These are phyloP conservation scores for Melitaea athalia DNA, from an alignment of 2,888 invertebrate genomes.

Conservation along the genomic window DNA sequence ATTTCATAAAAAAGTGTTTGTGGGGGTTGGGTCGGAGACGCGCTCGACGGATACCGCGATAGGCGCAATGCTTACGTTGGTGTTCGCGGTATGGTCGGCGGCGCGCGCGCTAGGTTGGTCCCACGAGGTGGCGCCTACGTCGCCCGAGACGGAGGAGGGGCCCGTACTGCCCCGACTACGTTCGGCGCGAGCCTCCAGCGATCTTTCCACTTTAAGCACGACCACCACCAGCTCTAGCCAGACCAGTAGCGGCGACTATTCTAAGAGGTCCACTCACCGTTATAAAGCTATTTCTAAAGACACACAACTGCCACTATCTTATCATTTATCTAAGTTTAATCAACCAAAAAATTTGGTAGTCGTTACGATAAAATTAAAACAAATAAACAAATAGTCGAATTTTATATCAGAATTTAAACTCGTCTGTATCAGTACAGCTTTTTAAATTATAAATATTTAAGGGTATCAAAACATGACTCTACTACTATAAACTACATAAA, in stretches of 20 bases:
- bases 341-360: neutral
- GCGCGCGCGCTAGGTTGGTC: conserved; percentile 82
- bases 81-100: conserved; percentile 84
- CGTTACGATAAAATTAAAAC: neutral
- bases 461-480: no score
- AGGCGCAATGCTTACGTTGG: conserved; percentile 82
- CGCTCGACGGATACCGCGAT: conserved; percentile 61
- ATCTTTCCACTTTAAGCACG: conserved; percentile 76
- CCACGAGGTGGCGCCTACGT: conserved; percentile 56
- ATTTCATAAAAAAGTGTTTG: conserved; percentile 54
- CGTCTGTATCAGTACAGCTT: no score
- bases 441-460: neutral
- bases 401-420: neutral
- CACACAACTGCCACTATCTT: conserved; percentile 15
- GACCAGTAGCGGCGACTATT: conserved; percentile 70
- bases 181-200: conserved; percentile 77
- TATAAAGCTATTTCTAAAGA: conserved; percentile 12
- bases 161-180: conserved; percentile 74
- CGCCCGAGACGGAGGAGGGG: conserved; percentile 69
- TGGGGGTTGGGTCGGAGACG: conserved; percentile 62
- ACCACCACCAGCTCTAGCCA: conserved; percentile 78
- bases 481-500: no score
- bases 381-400: neutral
- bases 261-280: conserved; percentile 69
- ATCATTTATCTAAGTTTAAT: neutral